Percentiles rank a stretch among this genome's conserved stretches.
phyloP scores from a whole-genome alignment of 2,888 invertebrate genomes.

The Notodonta dromedarius region DNA sequence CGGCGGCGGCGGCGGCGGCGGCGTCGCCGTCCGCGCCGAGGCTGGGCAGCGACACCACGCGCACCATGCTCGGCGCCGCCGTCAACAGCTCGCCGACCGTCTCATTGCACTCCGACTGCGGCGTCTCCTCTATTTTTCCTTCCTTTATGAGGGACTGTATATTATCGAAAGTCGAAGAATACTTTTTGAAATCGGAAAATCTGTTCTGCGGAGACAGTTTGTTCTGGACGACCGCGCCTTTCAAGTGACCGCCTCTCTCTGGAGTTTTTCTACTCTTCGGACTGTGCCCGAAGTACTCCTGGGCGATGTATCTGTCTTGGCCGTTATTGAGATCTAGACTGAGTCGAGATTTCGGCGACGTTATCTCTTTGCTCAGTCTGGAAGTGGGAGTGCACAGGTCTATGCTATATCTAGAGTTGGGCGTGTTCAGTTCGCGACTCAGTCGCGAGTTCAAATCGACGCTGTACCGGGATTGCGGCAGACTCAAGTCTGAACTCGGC shows the following conservation, averaged over 20 bases:
- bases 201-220: constrained; percentile 83
- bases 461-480: constrained; percentile 85
- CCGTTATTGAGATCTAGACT: constrained; percentile 85
- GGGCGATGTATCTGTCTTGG: constrained; percentile 73
- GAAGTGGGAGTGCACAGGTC: constrained; percentile 87
- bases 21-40: constrained; percentile 83
- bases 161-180: constrained; percentile 91
- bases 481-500: constrained; percentile 85
- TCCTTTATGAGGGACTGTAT: constrained; percentile 89
- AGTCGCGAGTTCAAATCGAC: constrained; percentile 82
- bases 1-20: constrained; percentile 76
- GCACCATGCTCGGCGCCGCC: constrained; percentile 86
- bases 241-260: constrained; percentile 62
- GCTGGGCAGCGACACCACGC: constrained; percentile 88
- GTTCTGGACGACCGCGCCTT: constrained; percentile 64
- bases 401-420: constrained; percentile 87
- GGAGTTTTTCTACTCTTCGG: constrained; percentile 76
- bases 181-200: constrained; percentile 87
- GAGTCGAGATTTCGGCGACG: constrained; percentile 84
- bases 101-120: constrained; percentile 80
- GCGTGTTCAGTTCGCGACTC: constrained; percentile 85
- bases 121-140: constrained; percentile 85
- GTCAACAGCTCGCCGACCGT: constrained; percentile 86
- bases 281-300: constrained; percentile 77
- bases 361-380: constrained; percentile 83